Conservation (phyloP, 2,797 vertebrate genomes). For the Cygnus olor region DNA sequence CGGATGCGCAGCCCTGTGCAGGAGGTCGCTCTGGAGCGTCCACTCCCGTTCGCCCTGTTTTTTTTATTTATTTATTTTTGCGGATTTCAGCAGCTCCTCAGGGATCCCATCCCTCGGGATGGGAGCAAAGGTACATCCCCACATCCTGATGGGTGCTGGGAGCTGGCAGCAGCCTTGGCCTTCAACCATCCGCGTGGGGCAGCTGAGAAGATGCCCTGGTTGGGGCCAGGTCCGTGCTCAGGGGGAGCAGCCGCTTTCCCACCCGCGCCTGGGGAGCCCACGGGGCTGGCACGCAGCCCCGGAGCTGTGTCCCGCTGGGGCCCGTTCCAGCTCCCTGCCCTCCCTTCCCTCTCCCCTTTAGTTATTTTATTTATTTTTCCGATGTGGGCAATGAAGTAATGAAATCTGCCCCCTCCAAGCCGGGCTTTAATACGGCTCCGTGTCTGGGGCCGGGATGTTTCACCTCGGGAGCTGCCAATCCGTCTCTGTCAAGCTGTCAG, state of each 20-base stretch:
- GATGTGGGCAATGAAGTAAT: neutral
- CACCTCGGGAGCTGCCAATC: slow-evolving; percentile 72
- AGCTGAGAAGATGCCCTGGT: neutral
- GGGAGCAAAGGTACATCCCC: neutral
- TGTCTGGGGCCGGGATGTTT: slow-evolving; percentile 36
- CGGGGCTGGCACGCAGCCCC: neutral
- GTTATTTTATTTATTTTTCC: neutral
- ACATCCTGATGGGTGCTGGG: no score
- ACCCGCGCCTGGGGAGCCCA: neutral
- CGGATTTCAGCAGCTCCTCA: neutral
- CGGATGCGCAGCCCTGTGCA: fast-evolving
- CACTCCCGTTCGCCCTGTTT: fast-evolving
- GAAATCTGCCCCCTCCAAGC: slow-evolving; percentile 2
- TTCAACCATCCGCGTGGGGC: neutral
- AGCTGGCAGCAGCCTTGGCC: no score
- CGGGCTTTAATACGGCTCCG: neutral
- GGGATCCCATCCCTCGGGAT: neutral
- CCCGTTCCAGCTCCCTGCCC: neutral
- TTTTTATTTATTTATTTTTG: no score
- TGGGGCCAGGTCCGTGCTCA: neutral
- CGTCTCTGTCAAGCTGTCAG: slow-evolving; percentile 66
- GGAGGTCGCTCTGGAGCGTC: fast-evolving
- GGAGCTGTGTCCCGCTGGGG: fast-evolving
- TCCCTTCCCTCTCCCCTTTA: neutral
- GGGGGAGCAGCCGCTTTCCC: neutral